Base-by-base conservation (phyloP, 2,888 invertebrate species). In the Rhingia campestris region DNA sequence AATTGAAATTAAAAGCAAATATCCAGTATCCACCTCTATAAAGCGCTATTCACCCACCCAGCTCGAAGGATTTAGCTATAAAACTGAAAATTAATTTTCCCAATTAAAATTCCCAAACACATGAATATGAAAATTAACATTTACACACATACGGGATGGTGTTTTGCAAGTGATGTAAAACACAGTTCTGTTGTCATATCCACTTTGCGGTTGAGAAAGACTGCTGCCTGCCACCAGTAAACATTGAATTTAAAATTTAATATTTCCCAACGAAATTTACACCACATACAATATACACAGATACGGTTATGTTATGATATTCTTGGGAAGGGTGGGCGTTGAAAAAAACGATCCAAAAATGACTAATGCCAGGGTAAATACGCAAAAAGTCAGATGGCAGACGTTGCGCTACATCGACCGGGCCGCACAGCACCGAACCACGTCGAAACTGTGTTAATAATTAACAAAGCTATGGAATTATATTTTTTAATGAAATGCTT, bases 241-340 rank as follows among this genome's bases (percentile, higher is more conserved):
- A 32, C 69, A 70, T 59, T 76, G 76, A 54, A 72, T 76, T 66
- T 76, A 66, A 72, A 76, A 81, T 81, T 76, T 76, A 61, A 81
- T 70, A 59, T 54, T 53, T 66, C 72, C 10, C 14, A 54, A 53
- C 56, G 33, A 37, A 53, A 47, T 30, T 63, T 47, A 10, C 14
- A 59, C 22, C 35, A 12, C 6, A 4, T 39, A 14, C 6, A 10
- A n/a, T 58, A 37, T 14, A 22, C 22, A 22, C 22, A 22, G 22
- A 22, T 22, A 22, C 4, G 32, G 6, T 6, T 45, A n/a, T 30
- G 10, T 35, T 39, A 10, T 41, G 45, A 30, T 37, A 33, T 10
- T 72, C 33, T 53, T 53, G 33, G 4, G 10, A 41, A n/a, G 14
- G 5, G 30, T n/a, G 9, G 4, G 22, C 22, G 22, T 22, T 22